Conservation (phyloP, 2,113 vertebrate genomes). For the Apus apus region DNA sequence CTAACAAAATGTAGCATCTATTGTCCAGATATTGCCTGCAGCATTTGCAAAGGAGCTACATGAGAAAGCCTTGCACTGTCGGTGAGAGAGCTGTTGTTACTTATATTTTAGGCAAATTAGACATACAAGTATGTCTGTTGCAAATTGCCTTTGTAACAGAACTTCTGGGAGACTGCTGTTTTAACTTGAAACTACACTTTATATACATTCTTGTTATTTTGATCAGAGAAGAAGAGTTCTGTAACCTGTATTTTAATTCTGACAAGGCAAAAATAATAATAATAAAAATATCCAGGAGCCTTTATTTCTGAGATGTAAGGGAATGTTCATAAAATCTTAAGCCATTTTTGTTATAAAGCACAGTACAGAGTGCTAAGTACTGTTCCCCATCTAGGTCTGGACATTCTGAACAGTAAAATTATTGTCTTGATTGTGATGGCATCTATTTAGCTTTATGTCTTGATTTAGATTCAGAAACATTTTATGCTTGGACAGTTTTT, state of each 20-base stretch:
- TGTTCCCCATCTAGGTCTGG: not conserved
- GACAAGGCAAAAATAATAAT: not conserved
- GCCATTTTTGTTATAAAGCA: not conserved
- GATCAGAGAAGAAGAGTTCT: not conserved
- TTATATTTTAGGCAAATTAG: not conserved
- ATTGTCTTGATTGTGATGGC: not conserved
- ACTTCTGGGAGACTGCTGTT: not conserved
- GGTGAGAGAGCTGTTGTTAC: not conserved
- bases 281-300: not conserved
- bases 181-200: not conserved
- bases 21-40: not conserved
- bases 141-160: not conserved
- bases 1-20: not conserved
- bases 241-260: not conserved
- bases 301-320: not conserved
- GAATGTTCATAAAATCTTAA: not conserved
- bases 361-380: not conserved
- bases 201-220: not conserved
- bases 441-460: not conserved
- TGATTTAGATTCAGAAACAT: not conserved
- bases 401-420: not conserved
- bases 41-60: not conserved
- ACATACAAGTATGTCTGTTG: not conserved
- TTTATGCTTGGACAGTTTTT: not conserved
- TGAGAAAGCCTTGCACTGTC: not conserved